A percentile compares a stretch with the other conserved stretches of the same genome.
phyloP scores from a whole-genome alignment of 1,140 invertebrate genomes.

The Aphelenchoides besseyi region DNA sequence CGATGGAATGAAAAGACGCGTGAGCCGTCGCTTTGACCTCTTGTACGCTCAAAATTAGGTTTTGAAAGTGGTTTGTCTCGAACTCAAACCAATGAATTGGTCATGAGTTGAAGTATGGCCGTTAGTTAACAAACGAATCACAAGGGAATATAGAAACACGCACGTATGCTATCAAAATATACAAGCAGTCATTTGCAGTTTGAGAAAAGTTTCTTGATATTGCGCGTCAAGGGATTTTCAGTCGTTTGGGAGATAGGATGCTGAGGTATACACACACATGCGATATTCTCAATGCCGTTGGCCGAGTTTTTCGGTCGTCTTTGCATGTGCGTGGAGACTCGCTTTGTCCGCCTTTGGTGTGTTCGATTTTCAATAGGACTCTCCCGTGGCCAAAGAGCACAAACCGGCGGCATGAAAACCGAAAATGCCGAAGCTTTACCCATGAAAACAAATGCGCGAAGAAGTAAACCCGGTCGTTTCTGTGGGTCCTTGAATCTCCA shows the following conservation, averaged over 20 bases:
- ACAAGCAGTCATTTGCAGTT: not conserved
- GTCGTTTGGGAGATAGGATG: not conserved
- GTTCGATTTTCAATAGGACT: not conserved
- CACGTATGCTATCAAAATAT: no score
- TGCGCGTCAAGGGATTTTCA: not conserved
- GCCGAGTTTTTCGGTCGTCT: not conserved
- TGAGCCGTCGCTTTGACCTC: not conserved
- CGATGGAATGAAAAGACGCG: not conserved
- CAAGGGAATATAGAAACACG: no score
- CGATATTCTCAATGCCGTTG: not conserved
- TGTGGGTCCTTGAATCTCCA: not conserved
- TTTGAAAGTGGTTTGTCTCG: not conserved
- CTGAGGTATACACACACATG: not conserved
- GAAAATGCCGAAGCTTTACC: not conserved
- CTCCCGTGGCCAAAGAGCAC: not conserved
- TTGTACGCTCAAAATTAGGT: not conserved
- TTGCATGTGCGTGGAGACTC: conserved; percentile 2
- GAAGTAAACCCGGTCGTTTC: not conserved
- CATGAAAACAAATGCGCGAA: not conserved
- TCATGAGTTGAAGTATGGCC: not conserved
- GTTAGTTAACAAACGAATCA: no score
- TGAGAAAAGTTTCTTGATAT: not conserved
- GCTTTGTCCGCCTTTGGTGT: not conserved
- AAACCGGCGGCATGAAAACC: not conserved
- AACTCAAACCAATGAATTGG: not conserved